Evolutionary conservation across 2,888 invertebrate genomes (phyloP).

Genomic region (Scelioninae gen. 1): DNA sequence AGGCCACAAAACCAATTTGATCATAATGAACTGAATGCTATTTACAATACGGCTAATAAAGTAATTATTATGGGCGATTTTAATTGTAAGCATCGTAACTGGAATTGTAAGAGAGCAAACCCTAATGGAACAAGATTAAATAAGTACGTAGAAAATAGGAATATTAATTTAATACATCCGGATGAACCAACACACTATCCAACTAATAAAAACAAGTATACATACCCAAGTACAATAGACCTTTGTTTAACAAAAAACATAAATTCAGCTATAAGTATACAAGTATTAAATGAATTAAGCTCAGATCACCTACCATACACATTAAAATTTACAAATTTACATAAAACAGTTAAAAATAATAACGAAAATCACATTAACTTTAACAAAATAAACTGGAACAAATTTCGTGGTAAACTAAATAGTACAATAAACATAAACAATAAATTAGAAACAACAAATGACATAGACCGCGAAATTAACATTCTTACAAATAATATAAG

Average conservation of each 20-base stretch:
- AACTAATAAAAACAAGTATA: not conserved
- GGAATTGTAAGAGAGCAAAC: slow-evolving; percentile 57
- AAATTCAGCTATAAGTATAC: slow-evolving; percentile 14
- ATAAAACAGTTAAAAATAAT: not conserved
- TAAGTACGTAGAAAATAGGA: slow-evolving; percentile 33
- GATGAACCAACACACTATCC: slow-evolving; percentile 24
- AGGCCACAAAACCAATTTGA: slow-evolving; percentile 27
- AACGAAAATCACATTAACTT: not conserved
- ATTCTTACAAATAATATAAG: not conserved
- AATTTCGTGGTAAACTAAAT: not conserved
- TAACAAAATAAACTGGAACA: slow-evolving; percentile 10
- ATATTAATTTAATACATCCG: slow-evolving; percentile 30
- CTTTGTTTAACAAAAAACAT: slow-evolving; percentile 20
- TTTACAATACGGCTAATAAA: slow-evolving; percentile 42
- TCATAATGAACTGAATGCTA: slow-evolving; percentile 41
- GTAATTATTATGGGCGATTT: slow-evolving; percentile 63
- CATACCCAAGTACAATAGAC: slow-evolving; percentile 37
- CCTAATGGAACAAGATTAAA: slow-evolving; percentile 47
- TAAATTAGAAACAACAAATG: not conserved
- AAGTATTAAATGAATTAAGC: slow-evolving; percentile 48
- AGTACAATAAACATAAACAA: not conserved
- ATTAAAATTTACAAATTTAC: slow-evolving; percentile 13
- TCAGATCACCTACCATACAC: slow-evolving; percentile 70
- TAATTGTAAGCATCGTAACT: slow-evolving; percentile 63
- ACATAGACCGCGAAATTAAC: not conserved